Conservation (phyloP, 2,888 invertebrate genomes). For the Galerucella calmariensis region DNA sequence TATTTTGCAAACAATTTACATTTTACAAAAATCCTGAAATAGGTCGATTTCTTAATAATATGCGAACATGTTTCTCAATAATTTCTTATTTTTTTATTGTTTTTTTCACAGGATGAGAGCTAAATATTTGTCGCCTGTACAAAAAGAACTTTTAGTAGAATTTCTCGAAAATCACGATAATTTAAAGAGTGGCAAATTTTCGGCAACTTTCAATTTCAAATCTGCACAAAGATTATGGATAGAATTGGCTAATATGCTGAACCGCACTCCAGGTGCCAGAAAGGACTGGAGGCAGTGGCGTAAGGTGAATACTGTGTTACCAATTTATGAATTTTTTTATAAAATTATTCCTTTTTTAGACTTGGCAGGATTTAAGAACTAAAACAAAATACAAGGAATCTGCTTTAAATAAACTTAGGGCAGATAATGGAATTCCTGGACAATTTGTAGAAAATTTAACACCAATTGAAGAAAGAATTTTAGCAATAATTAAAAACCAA, state of each 20-base stretch:
- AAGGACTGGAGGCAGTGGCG: slow-evolving; percentile 26
- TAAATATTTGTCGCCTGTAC: slow-evolving; percentile 16
- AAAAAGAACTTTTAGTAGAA: slow-evolving; percentile 20
- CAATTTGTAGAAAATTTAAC: slow-evolving; percentile 3
- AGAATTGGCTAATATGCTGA: slow-evolving; percentile 14
- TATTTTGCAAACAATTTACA: no score
- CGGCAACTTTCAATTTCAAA: slow-evolving; percentile 2
- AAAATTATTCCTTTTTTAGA: slow-evolving; percentile 14
- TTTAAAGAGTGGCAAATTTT: slow-evolving; percentile 20
- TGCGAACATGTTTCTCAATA: neutral
- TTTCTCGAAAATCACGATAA: slow-evolving; percentile 17
- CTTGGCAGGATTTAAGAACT: slow-evolving; percentile 27
- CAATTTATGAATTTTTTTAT: neutral
- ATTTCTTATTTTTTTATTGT: neutral
- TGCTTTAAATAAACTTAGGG: neutral
- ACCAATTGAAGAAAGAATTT: slow-evolving; percentile 11
- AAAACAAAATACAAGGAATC: slow-evolving; percentile 8
- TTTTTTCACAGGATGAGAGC: neutral
- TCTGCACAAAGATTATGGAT: slow-evolving; percentile 18
- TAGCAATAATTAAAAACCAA: neutral
- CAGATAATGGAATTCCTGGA: no score
- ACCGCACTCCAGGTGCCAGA: slow-evolving; percentile 11
- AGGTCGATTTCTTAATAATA: neutral
- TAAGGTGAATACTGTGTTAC: slow-evolving; percentile 6
- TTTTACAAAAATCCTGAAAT: no score